Evolutionary conservation across 2,888 invertebrate genomes (phyloP), one percentile per base, ranked within the genome.

Genomic region (Nemotelus nigrinus): DNA sequence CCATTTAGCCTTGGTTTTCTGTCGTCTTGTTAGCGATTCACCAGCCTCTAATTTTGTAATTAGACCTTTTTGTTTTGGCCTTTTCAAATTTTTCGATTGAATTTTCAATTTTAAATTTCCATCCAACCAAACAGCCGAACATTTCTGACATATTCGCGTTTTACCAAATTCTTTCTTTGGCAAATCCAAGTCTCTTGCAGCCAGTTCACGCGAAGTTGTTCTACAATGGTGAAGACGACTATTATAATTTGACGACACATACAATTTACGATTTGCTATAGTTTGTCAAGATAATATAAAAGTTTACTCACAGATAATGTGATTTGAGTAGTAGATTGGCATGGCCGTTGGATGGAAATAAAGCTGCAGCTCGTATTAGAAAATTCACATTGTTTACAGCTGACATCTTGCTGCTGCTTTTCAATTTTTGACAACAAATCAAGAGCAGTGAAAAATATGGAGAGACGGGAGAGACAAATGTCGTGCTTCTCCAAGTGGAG

Each of bases 51-150:
- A 45, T 39, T 67, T 58, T 6, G 78, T 60, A 50, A 78, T 63
- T 4, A 79, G 53, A 45, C 67, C 70, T 53, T 65, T 78, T 10
- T 63, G 60, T 50, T 77, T 64, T 0, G 43, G 6, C 3, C 55
- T 48, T 7, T 57, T 72, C 5, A 77, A 10, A 43, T 58, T 67
- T 25, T 67, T 76, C 53, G 78, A 74, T n/a, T 58, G 43, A 3
- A 71, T 47, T 41, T 72, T 10, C 10, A 80, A 25, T 10, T 44
- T 63, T 65, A 76, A 79, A 47, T 77, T 60, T 5, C 80, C 78
- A 71, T 80, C 77, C n/a, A 67, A 45, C 80, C 80, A 81, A n/a
- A 45, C 58, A 0, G 78, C 50, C 41, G 78, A 80, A 58, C 81
- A 81, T 68, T 78, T 80, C 63, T 58, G 68, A 47, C 81, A 81